phyloP scores from a whole-genome alignment of 2,113 vertebrate genomes.

The Sitta europaea region DNA sequence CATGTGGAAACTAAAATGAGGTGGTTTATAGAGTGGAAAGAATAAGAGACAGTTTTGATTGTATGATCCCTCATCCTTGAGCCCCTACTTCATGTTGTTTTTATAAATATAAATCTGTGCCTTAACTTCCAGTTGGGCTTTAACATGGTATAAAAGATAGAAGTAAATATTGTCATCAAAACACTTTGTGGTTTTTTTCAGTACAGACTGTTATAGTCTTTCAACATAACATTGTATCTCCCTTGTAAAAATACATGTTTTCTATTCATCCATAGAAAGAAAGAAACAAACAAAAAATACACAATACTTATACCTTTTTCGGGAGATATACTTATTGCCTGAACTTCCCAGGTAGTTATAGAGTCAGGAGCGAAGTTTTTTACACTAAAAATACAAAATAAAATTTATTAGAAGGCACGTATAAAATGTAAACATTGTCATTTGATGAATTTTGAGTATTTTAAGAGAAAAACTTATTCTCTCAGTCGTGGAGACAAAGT shows the following conservation, averaged over 20 bases:
- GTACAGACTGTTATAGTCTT: not conserved
- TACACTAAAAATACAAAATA: conserved; percentile 28
- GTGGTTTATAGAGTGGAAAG: not conserved
- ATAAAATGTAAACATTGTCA: not conserved
- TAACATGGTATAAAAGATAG: not conserved
- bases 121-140: not conserved
- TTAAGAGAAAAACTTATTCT: not conserved
- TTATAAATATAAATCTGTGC: not conserved
- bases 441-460: not conserved
- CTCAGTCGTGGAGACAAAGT: not conserved
- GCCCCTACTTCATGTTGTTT: not conserved
- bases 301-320: conserved; percentile 66
- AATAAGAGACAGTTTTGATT: not conserved
- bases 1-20: not conserved
- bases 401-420: not conserved
- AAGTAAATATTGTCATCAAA: not conserved
- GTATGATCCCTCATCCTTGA: not conserved
- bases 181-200: not conserved
- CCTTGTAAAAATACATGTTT: not conserved
- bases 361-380: conserved; percentile 70
- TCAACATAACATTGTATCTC: not conserved
- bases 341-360: conserved; percentile 86
- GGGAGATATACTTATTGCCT: conserved; percentile 75
- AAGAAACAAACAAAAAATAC: not conserved
- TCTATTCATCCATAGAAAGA: not conserved